A percentile compares a stretch with the other conserved stretches of the same genome.
These are phyloP conservation scores for Allolobophora icterica DNA, from an alignment of 2,888 invertebrate genomes.

Conservation along the genomic window DNA sequence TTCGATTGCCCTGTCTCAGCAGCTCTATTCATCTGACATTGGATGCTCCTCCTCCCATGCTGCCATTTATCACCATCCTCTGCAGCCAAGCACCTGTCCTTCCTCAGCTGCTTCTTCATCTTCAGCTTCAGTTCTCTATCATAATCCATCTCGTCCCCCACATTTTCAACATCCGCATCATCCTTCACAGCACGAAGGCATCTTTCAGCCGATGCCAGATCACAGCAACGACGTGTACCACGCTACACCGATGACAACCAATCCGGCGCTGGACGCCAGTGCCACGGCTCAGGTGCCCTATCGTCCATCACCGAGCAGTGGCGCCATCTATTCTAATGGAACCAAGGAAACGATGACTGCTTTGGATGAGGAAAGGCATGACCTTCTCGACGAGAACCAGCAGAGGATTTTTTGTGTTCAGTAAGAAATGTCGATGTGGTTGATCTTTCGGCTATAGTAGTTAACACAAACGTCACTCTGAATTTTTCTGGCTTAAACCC, in stretches of 20 bases:
- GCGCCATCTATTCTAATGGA: neutral
- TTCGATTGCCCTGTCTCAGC: neutral
- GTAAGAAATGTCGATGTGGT: neutral
- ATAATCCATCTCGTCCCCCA: neutral
- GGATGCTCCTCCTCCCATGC: neutral
- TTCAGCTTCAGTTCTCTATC: neutral
- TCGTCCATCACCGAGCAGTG: slow-evolving; percentile 7
- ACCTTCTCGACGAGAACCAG: slow-evolving; percentile 13
- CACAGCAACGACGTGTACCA: slow-evolving; percentile 20
- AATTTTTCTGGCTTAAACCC: too few relatives aligned
- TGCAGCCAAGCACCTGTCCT: neutral
- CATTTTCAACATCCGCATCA: neutral
- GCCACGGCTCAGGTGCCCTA: neutral
- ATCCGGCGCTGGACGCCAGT: slow-evolving; percentile 1
- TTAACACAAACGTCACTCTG: neutral
- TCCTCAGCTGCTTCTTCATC: neutral
- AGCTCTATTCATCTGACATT: neutral
- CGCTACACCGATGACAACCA: neutral
- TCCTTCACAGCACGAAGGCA: neutral
- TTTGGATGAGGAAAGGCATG: slow-evolving; percentile 21
- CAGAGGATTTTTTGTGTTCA: neutral
- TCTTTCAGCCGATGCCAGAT: slow-evolving; percentile 21
- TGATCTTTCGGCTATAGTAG: neutral
- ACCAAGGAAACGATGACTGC: neutral
- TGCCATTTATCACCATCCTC: neutral